A percentile compares a stretch with the other conserved stretches of the same genome.
Evolutionary conservation across 2,113 vertebrate species (phyloP).

Genomic region (Arenaria interpres): DNA sequence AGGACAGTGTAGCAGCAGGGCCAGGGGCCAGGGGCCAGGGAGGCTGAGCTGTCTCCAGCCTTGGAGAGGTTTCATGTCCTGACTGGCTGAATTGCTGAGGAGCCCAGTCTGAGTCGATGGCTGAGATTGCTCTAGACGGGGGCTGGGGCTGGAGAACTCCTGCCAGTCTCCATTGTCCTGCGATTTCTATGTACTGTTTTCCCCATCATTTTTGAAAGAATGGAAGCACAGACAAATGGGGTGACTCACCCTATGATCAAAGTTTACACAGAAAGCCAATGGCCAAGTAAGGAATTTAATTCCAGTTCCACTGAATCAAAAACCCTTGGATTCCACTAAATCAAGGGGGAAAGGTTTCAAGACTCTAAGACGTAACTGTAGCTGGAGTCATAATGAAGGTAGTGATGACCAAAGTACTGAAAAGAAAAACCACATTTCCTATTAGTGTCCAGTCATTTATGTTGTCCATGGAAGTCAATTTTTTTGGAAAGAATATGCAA

Average conservation of each 20-base stretch:
- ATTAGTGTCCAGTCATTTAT: neutral
- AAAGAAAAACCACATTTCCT: neutral
- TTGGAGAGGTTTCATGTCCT: rapidly evolving
- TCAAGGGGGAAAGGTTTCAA: neutral
- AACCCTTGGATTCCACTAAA: neutral
- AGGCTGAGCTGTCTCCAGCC: neutral
- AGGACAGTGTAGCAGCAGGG: rapidly evolving
- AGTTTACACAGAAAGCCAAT: neutral
- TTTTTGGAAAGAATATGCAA: neutral
- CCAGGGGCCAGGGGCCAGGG: rapidly evolving
- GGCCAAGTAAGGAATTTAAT: neutral
- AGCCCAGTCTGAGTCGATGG: rapidly evolving
- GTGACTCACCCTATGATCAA: neutral
- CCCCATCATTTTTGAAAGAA: neutral
- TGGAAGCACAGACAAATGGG: neutral
- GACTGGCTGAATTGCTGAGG: neutral
- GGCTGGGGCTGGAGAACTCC: neutral
- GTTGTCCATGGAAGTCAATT: neutral
- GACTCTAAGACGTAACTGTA: neutral
- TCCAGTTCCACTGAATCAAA: neutral
- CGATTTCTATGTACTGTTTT: neutral
- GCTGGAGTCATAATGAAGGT: neutral
- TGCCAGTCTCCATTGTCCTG: neutral
- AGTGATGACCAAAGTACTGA: neutral
- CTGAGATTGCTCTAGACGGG: neutral